Evolutionary conservation across 2,797 vertebrate genomes (phyloP).

Genomic region (Catostomus latipinnis): DNA sequence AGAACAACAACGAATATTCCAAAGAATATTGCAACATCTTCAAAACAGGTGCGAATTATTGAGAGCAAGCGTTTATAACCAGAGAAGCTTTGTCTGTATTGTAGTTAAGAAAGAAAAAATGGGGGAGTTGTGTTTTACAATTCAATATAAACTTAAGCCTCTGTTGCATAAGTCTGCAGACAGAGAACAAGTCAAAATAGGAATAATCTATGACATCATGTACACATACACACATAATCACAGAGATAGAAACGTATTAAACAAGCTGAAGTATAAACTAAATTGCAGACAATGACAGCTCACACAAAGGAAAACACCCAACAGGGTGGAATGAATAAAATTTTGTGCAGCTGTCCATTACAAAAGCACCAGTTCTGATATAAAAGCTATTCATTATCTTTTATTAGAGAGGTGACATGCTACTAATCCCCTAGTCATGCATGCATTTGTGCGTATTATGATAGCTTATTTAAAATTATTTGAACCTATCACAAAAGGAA

Average conservation of each 20-base stretch:
- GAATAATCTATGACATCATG: slow-evolving; percentile 26
- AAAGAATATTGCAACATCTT: background rate
- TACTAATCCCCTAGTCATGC: slow-evolving; percentile 33
- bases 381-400: slow-evolving; percentile 30
- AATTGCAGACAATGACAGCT: slow-evolving; percentile 11
- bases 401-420: slow-evolving; percentile 30
- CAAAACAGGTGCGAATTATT: background rate
- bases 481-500: background rate
- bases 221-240: slow-evolving; percentile 21
- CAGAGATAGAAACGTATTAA: background rate
- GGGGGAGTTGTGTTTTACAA: background rate
- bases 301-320: slow-evolving; percentile 20
- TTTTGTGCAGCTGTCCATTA: slow-evolving; percentile 29
- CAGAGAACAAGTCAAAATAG: slow-evolving; percentile 6
- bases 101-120: background rate
- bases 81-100: background rate
- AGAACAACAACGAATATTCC: background rate
- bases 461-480: slow-evolving; percentile 1
- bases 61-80: background rate
- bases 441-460: background rate
- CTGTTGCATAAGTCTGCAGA: background rate
- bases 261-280: background rate
- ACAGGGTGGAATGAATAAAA: slow-evolving; percentile 18
- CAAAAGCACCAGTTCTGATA: slow-evolving; percentile 10
- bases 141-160: background rate